Evolutionary conservation across 2,113 vertebrate genomes (phyloP), one percentile per base, ranked within the genome.

Genomic region (Cavia porcellus): DNA sequence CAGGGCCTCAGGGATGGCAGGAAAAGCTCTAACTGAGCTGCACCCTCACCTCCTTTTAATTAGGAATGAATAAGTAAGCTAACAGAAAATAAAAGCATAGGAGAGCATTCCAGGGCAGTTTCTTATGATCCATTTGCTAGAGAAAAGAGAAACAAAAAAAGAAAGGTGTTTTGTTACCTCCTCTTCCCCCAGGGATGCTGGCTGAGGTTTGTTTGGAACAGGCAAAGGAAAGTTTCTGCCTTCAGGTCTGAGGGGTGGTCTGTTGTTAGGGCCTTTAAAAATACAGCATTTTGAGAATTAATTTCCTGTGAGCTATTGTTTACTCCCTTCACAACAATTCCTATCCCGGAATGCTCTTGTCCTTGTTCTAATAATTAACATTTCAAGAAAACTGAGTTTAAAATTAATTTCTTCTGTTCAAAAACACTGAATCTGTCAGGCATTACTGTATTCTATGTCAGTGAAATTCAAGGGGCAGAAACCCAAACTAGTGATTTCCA

Each of bases 191-290:
- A 28, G 74, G 45, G 96, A 95, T 1, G 97, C 59, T 28, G 97
- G 96, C 30, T 90, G 97, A 82, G 70, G 98, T 80, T 95, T 98
- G 96, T 38, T 97, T 0, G 98, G 98, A 90, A 98, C 38, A 3
- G 98, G 98, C 82, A 98, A 3, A 0, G 98, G 97, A 38, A 96
- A 84, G 92, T 70, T 94, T 35, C 98, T 98, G 59, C 79, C 2
- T 25, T 99, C 99, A 3, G 90, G 86, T 97, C 98, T 98, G 5
- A 98, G 97, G 68, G 98, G 98, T 3, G 96, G 97, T 93, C 98
- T 98, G 94, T 96, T 97, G 89, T 96, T 95, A 7, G 64, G 91
- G n/a, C 98, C 97, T 96, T 97, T 47, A 85, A 96, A 96, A 77
- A 35, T 25, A 47, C 0, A 96, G 38, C 15, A 93, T 74, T 38